Evolutionary conservation across 2,113 vertebrate genomes (phyloP).

Genomic region (Carlito syrichta): DNA sequence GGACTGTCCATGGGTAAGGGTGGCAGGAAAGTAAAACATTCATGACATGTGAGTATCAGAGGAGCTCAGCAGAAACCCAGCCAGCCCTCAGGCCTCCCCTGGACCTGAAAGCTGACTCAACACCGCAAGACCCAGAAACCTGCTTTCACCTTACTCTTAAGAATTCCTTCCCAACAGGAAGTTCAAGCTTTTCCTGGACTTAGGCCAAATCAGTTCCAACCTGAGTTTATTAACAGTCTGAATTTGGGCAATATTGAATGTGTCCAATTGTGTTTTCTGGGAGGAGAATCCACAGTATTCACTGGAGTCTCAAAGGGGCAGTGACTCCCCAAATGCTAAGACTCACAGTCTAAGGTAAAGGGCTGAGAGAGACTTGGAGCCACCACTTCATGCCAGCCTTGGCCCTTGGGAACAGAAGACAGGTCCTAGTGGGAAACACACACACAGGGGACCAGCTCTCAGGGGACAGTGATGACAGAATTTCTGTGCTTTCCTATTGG

Average conservation of each 20-base stretch:
- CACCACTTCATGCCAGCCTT: neutral
- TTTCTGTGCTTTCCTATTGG: neutral
- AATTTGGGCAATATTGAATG: neutral
- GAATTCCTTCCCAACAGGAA: neutral
- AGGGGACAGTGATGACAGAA: no score
- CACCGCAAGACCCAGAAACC: neutral
- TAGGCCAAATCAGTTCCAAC: neutral
- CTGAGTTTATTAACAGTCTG: neutral
- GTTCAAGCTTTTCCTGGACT: neutral
- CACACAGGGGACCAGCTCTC: neutral
- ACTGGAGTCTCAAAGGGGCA: neutral
- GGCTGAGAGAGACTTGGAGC: neutral
- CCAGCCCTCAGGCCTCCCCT: neutral
- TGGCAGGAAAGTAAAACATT: neutral
- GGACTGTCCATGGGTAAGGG: slow-evolving; percentile 80
- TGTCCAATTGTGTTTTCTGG: neutral
- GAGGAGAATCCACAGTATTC: neutral
- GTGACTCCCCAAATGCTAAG: neutral
- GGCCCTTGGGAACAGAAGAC: neutral
- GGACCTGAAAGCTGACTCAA: neutral
- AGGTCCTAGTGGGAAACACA: neutral
- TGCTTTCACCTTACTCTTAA: neutral
- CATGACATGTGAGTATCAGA: neutral
- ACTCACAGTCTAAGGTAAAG: neutral
- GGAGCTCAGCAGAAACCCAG: neutral